Percentiles rank a stretch among this genome's conserved stretches.
Evolutionary conservation across 2,113 vertebrate species (phyloP).

Genomic region (Hippolais icterina): DNA sequence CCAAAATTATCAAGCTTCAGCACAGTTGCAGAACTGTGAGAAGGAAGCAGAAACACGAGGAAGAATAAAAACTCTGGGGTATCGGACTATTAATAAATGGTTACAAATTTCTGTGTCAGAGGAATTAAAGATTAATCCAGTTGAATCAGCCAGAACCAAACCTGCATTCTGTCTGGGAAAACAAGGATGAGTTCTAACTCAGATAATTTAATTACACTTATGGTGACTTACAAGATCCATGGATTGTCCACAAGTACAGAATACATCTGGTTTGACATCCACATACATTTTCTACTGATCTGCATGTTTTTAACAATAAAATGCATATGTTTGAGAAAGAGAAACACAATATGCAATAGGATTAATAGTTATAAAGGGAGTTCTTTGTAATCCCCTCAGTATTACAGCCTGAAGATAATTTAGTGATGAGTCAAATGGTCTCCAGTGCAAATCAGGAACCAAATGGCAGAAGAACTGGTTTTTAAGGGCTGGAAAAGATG

Average conservation of each 20-base stretch:
- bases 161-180: not conserved
- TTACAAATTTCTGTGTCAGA: not conserved
- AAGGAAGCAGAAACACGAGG: not conserved
- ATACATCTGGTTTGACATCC: not conserved
- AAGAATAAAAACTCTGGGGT: not conserved
- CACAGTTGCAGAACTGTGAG: not conserved
- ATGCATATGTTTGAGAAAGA: not conserved
- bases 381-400: not conserved
- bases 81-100: not conserved
- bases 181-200: not conserved
- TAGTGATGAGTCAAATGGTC: not conserved
- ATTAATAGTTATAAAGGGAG: not conserved
- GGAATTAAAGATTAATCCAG: not conserved
- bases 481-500: slow-evolving; percentile 48
- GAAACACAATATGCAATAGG: not conserved
- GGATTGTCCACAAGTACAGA: not conserved
- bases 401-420: slow-evolving; percentile 16
- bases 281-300: not conserved
- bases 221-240: not conserved
- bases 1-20: not conserved
- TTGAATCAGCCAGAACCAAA: not conserved
- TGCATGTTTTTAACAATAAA: not conserved
- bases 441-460: slow-evolving; percentile 2
- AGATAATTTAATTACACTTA: not conserved
- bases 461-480: slow-evolving; percentile 12